These are phyloP conservation scores for Stenurella melanura DNA, from an alignment of 2,888 invertebrate species.

Conservation along the genomic window DNA sequence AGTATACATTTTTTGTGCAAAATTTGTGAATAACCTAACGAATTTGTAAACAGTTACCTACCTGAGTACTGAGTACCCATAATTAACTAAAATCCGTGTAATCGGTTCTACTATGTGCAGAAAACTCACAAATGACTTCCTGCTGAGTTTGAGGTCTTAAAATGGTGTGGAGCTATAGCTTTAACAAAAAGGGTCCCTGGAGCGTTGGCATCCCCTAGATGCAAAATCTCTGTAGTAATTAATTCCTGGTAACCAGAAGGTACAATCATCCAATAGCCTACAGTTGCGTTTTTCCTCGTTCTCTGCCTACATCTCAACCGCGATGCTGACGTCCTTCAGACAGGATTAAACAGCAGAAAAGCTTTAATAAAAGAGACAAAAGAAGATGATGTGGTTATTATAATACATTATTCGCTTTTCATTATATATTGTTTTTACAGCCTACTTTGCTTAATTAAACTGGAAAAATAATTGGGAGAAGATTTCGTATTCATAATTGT, in stretches of 20 bases:
- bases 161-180: slow-evolving; percentile 33
- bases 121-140: slow-evolving; percentile 38
- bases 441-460: slow-evolving; percentile 29
- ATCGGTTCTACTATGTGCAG: slow-evolving; percentile 35
- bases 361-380: slow-evolving; percentile 46
- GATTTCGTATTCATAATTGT: neutral
- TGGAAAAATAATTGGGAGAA: slow-evolving; percentile 8
- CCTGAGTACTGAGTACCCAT: neutral
- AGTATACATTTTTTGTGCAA: neutral
- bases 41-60: slow-evolving; percentile 14
- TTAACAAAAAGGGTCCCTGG: slow-evolving; percentile 40
- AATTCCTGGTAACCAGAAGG: slow-evolving; percentile 57
- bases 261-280: slow-evolving; percentile 36
- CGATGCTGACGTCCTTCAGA: slow-evolving; percentile 36
- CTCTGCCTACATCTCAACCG: neutral
- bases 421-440: slow-evolving; percentile 27
- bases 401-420: slow-evolving; percentile 44
- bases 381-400: slow-evolving; percentile 41
- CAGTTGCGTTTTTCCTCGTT: slow-evolving; percentile 35
- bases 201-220: slow-evolving; percentile 46
- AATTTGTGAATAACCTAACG: neutral
- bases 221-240: slow-evolving; percentile 59
- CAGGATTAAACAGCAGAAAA: slow-evolving; percentile 41
- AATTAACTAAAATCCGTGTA: slow-evolving; percentile 46
- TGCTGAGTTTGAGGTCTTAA: slow-evolving; percentile 47